Evolutionary conservation across 2,113 vertebrate species (phyloP).

Genomic region (Pogona vitticeps): DNA sequence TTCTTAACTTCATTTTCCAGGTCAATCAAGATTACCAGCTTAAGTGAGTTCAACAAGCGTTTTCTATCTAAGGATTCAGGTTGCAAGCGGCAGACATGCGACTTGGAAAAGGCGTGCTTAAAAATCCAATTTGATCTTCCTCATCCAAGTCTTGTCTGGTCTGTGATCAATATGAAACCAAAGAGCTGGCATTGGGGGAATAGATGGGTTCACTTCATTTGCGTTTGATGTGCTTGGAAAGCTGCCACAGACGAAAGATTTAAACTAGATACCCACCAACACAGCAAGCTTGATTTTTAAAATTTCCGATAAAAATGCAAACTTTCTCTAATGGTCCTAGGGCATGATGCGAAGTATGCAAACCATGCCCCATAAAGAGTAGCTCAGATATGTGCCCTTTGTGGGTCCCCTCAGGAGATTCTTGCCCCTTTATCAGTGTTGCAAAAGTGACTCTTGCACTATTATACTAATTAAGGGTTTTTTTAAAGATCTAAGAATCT

Average conservation of each 20-base stretch:
- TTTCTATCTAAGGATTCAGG: not conserved
- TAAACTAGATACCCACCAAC: conserved; percentile 26
- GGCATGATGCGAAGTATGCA: not conserved
- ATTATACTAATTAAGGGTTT: not conserved
- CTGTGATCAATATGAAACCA: conserved; percentile 39
- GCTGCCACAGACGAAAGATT: not conserved
- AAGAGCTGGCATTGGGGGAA: conserved; percentile 1
- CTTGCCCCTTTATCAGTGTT: not conserved
- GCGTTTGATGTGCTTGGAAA: not conserved
- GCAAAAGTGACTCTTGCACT: conserved; percentile 9
- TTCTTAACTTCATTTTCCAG: not conserved
- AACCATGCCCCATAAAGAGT: not conserved
- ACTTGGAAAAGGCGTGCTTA: not conserved
- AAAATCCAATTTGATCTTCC: not conserved
- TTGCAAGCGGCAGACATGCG: not conserved
- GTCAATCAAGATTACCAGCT: not conserved
- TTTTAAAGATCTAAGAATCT: not conserved
- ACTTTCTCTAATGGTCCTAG: not conserved
- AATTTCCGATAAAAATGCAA: not conserved
- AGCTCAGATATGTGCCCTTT: conserved; percentile 1
- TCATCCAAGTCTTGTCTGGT: not conserved
- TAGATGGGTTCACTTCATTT: conserved; percentile 44
- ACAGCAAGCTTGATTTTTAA: conserved; percentile 14
- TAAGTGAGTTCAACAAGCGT: not conserved
- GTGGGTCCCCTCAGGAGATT: not conserved